Conservation (phyloP, 2,888 invertebrate species). For the Torymus tubicola region DNA sequence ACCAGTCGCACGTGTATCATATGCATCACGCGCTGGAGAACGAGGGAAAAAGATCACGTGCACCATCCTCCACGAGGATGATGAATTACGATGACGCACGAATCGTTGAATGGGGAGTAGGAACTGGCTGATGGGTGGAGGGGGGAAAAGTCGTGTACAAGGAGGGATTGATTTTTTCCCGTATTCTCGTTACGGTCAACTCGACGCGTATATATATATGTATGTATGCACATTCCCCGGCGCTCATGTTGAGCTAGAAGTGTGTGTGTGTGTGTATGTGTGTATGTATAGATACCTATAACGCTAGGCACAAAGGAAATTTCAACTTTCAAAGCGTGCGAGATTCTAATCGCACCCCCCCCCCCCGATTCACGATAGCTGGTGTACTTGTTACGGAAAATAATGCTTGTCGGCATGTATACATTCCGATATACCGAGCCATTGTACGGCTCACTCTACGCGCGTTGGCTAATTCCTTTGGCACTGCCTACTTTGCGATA, state of each 20-base stretch:
- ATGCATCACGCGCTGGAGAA: too few species aligned
- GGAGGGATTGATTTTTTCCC: conserved; percentile 13
- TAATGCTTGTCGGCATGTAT: neutral
- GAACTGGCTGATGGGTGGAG: too few species aligned
- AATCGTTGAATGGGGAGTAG: neutral
- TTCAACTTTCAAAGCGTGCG: conserved; percentile 16
- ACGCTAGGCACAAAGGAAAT: neutral
- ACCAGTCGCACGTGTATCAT: too few species aligned
- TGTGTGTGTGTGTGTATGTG: too few species aligned
- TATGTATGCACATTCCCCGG: neutral
- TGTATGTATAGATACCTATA: neutral
- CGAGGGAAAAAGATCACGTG: conserved; percentile 1
- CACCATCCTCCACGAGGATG: neutral
- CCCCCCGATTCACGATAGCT: neutral
- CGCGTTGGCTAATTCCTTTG: too few species aligned
- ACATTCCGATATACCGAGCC: too few species aligned
- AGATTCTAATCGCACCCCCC: conserved; percentile 15
- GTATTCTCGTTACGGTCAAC: neutral
- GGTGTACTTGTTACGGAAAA: conserved; percentile 8
- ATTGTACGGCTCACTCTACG: too few species aligned
- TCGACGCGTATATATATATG: too few species aligned
- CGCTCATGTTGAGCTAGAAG: too few species aligned
- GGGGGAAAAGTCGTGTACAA: neutral
- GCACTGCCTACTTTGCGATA: too few species aligned
- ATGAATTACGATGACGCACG: conserved; percentile 12